Evolutionary conservation across 1,140 invertebrate genomes (phyloP).

Genomic region (Lanistes nyassanus): DNA sequence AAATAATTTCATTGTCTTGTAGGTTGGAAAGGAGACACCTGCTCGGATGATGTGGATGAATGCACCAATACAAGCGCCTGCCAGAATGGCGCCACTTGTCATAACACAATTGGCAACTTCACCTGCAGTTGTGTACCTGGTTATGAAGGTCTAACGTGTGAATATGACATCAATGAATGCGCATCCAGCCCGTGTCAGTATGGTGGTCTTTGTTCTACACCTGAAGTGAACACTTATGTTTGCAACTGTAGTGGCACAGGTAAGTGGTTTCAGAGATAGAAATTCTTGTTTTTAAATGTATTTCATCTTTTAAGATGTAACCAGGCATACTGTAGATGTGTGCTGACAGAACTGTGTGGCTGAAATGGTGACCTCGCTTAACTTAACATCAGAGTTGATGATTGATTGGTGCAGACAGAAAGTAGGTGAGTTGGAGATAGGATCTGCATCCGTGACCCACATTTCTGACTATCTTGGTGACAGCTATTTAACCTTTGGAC

Average conservation of each 20-base stretch:
- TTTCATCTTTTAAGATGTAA: no score
- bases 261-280: no score
- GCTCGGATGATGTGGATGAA: conserved; percentile 36
- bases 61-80: conserved; percentile 42
- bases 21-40: conserved; percentile 41
- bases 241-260: conserved; percentile 44
- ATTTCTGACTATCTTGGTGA: no score
- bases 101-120: conserved; percentile 70
- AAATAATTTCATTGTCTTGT: background rate
- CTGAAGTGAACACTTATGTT: conserved; percentile 81
- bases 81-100: conserved; percentile 63
- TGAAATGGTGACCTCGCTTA: no score
- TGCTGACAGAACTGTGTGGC: no score
- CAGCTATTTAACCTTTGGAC: no score
- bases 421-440: no score
- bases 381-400: no score
- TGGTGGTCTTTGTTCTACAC: conserved; percentile 76
- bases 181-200: conserved; percentile 80
- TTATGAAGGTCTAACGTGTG: conserved; percentile 87
- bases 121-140: conserved; percentile 86
- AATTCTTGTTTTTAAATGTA: no score
- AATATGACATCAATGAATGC: conserved; percentile 86
- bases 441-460: no score
- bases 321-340: no score
- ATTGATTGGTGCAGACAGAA: no score